A percentile compares a stretch with the other conserved stretches of the same genome.
Evolutionary conservation across 1,140 invertebrate genomes (phyloP).

Genomic region (Pseudomyrmex cubaensis): DNA sequence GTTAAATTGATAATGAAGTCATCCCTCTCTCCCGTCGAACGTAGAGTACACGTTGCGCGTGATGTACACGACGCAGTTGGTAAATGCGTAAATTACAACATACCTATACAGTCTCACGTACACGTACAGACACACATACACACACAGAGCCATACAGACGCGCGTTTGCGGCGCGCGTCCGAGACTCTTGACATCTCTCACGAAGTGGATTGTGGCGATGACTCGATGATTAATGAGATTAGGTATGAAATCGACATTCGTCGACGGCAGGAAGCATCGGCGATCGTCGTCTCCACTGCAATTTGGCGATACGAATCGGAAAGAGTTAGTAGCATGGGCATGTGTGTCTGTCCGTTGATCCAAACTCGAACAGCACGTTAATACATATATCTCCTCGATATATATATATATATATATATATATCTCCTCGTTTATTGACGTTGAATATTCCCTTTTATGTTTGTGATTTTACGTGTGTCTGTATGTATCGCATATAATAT

Average conservation of each 20-base stretch:
- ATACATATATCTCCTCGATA: conserved; percentile 6
- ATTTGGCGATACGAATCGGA: conserved; percentile 60
- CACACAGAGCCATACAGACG: conserved; percentile 17
- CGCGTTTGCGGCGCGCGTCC: conserved; percentile 8
- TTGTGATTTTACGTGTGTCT: background rate
- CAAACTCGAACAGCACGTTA: conserved; percentile 58
- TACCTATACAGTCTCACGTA: conserved; percentile 29
- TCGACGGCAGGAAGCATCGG: conserved; percentile 66
- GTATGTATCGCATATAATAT: background rate
- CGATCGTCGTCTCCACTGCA: conserved; percentile 63
- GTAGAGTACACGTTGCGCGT: background rate
- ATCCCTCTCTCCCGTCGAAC: background rate
- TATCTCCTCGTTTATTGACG: conserved; percentile 32
- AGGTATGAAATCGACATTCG: conserved; percentile 70
- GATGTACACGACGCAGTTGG: background rate
- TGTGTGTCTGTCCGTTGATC: conserved; percentile 79
- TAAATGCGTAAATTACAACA: conserved; percentile 37
- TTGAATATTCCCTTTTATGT: background rate
- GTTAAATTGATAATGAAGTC: conserved; percentile 5
- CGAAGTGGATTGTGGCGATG: conserved; percentile 63
- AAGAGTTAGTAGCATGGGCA: conserved; percentile 82
- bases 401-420: conserved; percentile 53
- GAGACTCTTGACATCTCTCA: conserved; percentile 42
- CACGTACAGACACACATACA: conserved; percentile 31
- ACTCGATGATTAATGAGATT: conserved; percentile 71